These are phyloP conservation scores for Eudorcas thomsonii DNA, from an alignment of 2,113 vertebrate species.

Conservation along the genomic window DNA sequence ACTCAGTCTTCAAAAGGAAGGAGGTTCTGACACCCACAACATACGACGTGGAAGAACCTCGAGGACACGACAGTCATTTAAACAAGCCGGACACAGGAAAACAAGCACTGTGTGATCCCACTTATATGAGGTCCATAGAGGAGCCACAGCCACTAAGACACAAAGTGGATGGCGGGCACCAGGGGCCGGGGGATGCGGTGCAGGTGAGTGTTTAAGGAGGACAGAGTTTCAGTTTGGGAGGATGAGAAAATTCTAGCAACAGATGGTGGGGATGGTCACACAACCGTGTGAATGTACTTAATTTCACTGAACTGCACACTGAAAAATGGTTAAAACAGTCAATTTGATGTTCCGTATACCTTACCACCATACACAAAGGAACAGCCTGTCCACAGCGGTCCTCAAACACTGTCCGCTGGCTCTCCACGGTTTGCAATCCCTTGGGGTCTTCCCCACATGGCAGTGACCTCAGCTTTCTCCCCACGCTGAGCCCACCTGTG, in stretches of 20 bases:
- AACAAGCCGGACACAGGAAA: neutral
- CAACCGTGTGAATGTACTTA: neutral
- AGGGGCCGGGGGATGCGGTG: fast-evolving
- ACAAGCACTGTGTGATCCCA: neutral
- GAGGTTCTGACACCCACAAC: neutral
- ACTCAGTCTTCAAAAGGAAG: neutral
- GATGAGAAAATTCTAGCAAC: neutral
- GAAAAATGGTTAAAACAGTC: neutral
- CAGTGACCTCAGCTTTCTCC: neutral
- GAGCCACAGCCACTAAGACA: neutral
- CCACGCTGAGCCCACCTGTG: neutral
- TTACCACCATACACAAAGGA: neutral
- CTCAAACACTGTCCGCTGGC: neutral
- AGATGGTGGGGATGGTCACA: neutral
- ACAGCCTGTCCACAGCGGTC: neutral
- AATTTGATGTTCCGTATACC: neutral
- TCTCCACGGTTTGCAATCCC: neutral
- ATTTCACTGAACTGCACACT: neutral
- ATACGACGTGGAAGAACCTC: fast-evolving
- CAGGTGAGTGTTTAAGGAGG: neutral
- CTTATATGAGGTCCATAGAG: neutral
- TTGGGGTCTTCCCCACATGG: neutral
- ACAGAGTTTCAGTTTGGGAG: neutral
- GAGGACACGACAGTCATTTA: neutral
- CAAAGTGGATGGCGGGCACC: neutral